Conservation (phyloP, 2,888 invertebrate genomes). For the Tinea pellionella region DNA sequence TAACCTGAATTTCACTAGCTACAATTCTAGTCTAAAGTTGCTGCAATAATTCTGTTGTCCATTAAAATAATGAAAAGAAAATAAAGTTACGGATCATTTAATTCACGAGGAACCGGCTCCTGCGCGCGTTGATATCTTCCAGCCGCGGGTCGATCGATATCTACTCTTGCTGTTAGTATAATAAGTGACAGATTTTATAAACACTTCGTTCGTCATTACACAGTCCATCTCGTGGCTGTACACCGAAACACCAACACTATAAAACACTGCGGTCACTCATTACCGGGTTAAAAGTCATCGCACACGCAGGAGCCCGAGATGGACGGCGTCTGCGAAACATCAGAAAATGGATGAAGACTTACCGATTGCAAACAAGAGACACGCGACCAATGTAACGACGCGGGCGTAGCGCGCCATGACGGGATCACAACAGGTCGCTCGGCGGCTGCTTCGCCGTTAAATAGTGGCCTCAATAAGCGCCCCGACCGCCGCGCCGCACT, state of each 20-base stretch:
- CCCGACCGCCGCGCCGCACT: conserved; percentile 65
- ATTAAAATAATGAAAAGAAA: not conserved
- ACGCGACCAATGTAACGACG: conserved; percentile 69
- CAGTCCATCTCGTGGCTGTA: conserved; percentile 50
- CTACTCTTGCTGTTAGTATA: not conserved
- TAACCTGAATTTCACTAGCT: not conserved
- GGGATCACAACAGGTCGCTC: conserved; percentile 71
- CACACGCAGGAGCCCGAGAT: conserved; percentile 27
- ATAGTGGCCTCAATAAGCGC: conserved; percentile 69
- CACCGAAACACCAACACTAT: not conserved
- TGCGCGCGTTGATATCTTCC: conserved; percentile 11
- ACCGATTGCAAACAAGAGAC: conserved; percentile 67
- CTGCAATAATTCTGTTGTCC: not conserved
- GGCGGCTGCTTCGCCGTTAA: conserved; percentile 64
- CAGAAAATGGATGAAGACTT: conserved; percentile 65
- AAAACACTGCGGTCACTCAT: conserved; percentile 10
- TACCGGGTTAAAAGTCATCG: not conserved
- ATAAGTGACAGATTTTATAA: not conserved
- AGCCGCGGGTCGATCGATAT: not conserved
- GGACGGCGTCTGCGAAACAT: conserved; percentile 50
- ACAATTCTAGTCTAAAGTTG: not conserved
- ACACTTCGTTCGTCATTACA: conserved; percentile 23
- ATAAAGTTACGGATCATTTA: not conserved
- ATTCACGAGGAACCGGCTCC: not conserved
- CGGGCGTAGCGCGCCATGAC: conserved; percentile 70